Evolutionary conservation across 2,797 vertebrate genomes (phyloP).

Genomic region (Taenioides sp.): DNA sequence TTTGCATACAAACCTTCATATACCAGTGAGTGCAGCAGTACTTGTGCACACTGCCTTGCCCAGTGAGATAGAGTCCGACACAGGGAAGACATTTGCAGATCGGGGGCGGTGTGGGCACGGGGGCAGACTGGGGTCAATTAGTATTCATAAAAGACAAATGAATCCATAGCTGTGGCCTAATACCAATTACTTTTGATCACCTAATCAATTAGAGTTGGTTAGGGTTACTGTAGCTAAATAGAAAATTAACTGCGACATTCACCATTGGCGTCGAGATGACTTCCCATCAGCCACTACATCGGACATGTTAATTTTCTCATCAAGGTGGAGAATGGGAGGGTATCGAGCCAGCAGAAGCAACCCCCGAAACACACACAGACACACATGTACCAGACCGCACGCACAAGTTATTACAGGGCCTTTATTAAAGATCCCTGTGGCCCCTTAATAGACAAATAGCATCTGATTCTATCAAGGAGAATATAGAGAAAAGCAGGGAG

Average conservation of each 20-base stretch:
- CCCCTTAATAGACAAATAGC: slow-evolving; percentile 80
- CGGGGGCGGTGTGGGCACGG: slow-evolving; percentile 42
- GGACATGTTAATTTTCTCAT: slow-evolving; percentile 76
- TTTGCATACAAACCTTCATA: neutral
- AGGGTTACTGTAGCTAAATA: slow-evolving; percentile 75
- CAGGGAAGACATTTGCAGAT: slow-evolving; percentile 16
- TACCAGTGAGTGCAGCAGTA: neutral
- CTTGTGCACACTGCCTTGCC: slow-evolving; percentile 39
- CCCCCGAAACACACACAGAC: slow-evolving; percentile 20
- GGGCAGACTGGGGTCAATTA: slow-evolving; percentile 74
- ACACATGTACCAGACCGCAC: slow-evolving; percentile 32
- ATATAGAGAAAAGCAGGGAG: slow-evolving; percentile 47
- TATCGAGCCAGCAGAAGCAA: slow-evolving; percentile 37
- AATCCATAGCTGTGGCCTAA: slow-evolving; percentile 72
- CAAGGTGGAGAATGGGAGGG: slow-evolving; percentile 67
- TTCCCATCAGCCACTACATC: slow-evolving; percentile 70
- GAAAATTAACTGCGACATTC: slow-evolving; percentile 74
- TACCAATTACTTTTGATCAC: slow-evolving; percentile 79
- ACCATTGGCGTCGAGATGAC: slow-evolving; percentile 56
- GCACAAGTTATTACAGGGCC: slow-evolving; percentile 60
- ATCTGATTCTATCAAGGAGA: slow-evolving; percentile 72
- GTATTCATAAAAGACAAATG: slow-evolving; percentile 79
- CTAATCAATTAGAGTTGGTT: slow-evolving; percentile 79
- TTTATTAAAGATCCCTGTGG: slow-evolving; percentile 74
- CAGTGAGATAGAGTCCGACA: slow-evolving; percentile 32